Base-by-base conservation (phyloP, 2,888 invertebrate species). In the Elmis aenea region DNA sequence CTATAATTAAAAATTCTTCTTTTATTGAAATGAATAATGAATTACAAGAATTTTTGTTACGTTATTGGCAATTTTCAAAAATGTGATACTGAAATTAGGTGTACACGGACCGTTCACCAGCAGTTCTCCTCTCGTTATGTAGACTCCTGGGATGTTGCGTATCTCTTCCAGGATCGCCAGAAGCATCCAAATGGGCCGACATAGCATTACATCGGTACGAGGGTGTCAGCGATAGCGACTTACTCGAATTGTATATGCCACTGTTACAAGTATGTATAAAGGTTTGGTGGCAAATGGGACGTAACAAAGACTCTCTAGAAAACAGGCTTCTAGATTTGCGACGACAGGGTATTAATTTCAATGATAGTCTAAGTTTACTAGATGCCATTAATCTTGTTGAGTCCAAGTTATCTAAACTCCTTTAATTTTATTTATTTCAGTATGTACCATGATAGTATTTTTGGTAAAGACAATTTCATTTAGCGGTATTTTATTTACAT, bases 201-300 rank as follows among this genome's bases (percentile, higher is more conserved):
- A 66, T 84, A 3, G 83, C 83, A 0, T 61, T 85, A n/a, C 74
- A 75, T 52, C 72, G 85, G 30, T 85, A 79, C 50, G 81, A 85
- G 46, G 81, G 77, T 2, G 77, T 85, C 45, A 79, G 81, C 54
- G 85, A 85, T 60, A 76, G 77, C 8, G 84, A 85, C 55, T 62
- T 84, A 22, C 63, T 85, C 31, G 71, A 77, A 25, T 71, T 84
- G 20, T 85, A 85, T 55, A 69, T 81, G 51, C 85, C 85, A 1
- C 63, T 85, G 26, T 51, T 85, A 36, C 77, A 82, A 51, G 73
- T 80, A 3, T 83, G 83, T 52, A 74, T 78, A 24, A 76, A 76
- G 53, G 72, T 84, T 51, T 83, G 80, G 78, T 77, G 51, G 63
- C 74, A 76, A 42, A 66, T 76, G 15, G 81, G 79, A 5, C 71